Evolutionary conservation across 1,140 invertebrate genomes (phyloP), one percentile per base, ranked within the genome.

Genomic region (Branchinecta lynchi): DNA sequence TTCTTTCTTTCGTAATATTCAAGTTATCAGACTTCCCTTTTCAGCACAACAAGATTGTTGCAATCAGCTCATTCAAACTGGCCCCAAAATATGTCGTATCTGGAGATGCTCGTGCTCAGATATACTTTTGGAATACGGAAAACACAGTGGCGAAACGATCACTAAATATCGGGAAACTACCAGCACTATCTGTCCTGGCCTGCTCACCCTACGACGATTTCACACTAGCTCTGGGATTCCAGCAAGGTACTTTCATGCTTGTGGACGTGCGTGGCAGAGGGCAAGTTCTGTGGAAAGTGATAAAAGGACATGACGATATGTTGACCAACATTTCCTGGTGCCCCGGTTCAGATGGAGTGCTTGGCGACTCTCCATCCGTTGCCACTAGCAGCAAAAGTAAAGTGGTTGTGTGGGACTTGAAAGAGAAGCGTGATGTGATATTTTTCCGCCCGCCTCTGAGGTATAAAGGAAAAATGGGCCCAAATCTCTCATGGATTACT

Each of bases 271-370:
- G 51, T 3, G 51, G 17, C 12, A 60, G 51, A 20, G 51, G 51
- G 51, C 12, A 20, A 15, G 17, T 60, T 2, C 6, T 60, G 51
- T 60, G 51, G 51, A 60, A 60, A 60, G 51, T 60, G 12, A 20
- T 60, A 60, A 60, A 60, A 60, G 51, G 12, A 6, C 51, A 60
- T 60, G 51, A 60, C 17, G 51, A 60, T 20, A 12, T 60, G 17
- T 12, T 60, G 51, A 60, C 51, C 51, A 60, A 60, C 6, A 60
- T 60, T 60, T 60, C 51, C 12, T 60, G 51, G 51, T 60, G 51
- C 51, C 51, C 51, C 3, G 12, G 12, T 6, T 12, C 12, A 60
- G 51, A 60, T 12, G 17, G 17, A 3, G 17, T 60, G 12, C 6
- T 60, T 15, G 51, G 51, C 12, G 17, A 12, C 17, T 12, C 12